These are phyloP conservation scores for Hippocampus guttulatus DNA, from an alignment of 2,113 vertebrate species.

Conservation along the genomic window DNA sequence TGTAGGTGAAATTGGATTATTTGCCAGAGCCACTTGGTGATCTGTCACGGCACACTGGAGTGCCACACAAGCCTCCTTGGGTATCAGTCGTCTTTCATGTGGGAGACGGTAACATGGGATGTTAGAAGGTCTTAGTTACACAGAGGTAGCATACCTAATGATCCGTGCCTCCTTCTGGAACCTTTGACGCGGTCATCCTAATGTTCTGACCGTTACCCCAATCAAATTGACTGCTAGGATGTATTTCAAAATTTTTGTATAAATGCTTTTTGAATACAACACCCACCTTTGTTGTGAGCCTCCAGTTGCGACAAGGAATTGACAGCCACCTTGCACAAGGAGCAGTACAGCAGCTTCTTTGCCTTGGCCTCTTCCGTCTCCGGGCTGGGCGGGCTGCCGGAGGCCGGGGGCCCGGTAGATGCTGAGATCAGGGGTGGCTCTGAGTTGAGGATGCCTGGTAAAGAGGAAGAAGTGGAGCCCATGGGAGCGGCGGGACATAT, in stretches of 20 bases:
- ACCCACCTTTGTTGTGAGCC: constrained; percentile 89
- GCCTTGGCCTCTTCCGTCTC: constrained; percentile 86
- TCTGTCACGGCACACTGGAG: too few relatives aligned
- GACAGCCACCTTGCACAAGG: constrained; percentile 89
- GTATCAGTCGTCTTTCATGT: constrained; percentile 7
- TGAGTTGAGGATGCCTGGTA: constrained; percentile 48
- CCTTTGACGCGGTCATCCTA: constrained; percentile 1
- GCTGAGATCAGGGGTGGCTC: constrained; percentile 51
- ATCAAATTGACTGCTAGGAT: background rate
- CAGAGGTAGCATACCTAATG: background rate
- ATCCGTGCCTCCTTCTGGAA: background rate
- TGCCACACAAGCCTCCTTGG: background rate
- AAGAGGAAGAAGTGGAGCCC: constrained; percentile 55
- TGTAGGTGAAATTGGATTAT: too few relatives aligned
- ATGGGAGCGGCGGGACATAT: constrained; percentile 45
- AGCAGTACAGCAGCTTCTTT: constrained; percentile 87
- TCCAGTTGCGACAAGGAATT: constrained; percentile 92
- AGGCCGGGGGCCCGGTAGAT: constrained; percentile 23
- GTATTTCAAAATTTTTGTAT: background rate
- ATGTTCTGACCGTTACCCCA: background rate
- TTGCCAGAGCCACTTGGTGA: too few relatives aligned
- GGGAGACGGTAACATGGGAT: background rate
- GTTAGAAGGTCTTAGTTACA: constrained; percentile 4
- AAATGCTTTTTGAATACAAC: background rate
- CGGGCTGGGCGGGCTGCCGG: constrained; percentile 54